A percentile compares a stretch with the other conserved stretches of the same genome.
Evolutionary conservation across 2,888 invertebrate species (phyloP).

Genomic region (Belgica antarctica): DNA sequence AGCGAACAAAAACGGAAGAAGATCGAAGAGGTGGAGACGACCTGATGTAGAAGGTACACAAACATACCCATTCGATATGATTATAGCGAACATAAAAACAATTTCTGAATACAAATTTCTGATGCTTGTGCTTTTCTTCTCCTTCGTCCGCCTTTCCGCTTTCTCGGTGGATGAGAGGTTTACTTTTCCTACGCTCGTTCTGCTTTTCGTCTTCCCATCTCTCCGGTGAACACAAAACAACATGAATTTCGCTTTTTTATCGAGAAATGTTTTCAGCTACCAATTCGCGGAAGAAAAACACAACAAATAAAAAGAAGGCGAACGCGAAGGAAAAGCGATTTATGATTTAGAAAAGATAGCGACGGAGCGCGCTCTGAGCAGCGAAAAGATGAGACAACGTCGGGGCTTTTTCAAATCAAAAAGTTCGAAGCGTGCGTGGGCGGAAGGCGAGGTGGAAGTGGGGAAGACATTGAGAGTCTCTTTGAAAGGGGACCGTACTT

Average conservation of each 20-base stretch:
- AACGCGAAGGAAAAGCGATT: slow-evolving; percentile 1
- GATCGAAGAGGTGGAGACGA: slow-evolving; percentile 16
- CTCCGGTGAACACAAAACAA: neutral
- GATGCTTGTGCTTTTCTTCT: too few species aligned
- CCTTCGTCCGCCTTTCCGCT: neutral
- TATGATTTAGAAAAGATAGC: slow-evolving; percentile 26
- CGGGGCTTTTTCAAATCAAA: slow-evolving; percentile 25
- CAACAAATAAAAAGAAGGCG: slow-evolving; percentile 1
- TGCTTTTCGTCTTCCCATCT: neutral
- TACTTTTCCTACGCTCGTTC: too few species aligned
- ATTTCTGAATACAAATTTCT: slow-evolving; percentile 42
- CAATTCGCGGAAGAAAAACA: neutral
- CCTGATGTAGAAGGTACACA: slow-evolving; percentile 3
- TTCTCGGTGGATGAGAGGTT: neutral
- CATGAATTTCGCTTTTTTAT: neutral
- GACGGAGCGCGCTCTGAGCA: neutral
- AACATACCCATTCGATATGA: slow-evolving; percentile 41
- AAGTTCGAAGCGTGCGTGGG: neutral
- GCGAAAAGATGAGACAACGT: neutral
- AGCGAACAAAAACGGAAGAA: neutral
- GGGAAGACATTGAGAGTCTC: neutral
- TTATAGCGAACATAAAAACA: slow-evolving; percentile 43
- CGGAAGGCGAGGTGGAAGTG: neutral
- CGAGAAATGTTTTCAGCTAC: neutral
- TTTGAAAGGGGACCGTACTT: neutral